Conservation (phyloP, 1,140 invertebrate species). For the Rhagoletis zephyria region DNA sequence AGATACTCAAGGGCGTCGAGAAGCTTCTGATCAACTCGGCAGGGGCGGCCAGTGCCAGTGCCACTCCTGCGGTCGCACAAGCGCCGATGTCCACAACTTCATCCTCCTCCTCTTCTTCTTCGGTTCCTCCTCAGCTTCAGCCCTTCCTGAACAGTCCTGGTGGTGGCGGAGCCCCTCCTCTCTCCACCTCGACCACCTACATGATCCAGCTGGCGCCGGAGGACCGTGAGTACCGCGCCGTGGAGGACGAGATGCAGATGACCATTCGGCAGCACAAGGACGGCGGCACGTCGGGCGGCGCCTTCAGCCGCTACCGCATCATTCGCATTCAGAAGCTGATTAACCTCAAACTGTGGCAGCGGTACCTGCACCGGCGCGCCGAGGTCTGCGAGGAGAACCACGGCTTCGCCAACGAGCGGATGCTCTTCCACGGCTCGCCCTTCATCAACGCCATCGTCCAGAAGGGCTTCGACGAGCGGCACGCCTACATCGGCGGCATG, state of each 20-base stretch:
- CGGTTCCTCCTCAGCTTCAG: too few species aligned
- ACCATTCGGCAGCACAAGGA: slow-evolving; percentile 94
- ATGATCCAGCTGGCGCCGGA: slow-evolving; percentile 83
- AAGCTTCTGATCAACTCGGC: too few species aligned
- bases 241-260: slow-evolving; percentile 96
- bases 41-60: too few species aligned
- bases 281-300: slow-evolving; percentile 92
- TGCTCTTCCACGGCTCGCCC: slow-evolving; percentile 97
- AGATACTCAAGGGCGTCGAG: slow-evolving; percentile 92
- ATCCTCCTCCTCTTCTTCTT: too few species aligned
- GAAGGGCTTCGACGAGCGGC: slow-evolving; percentile 97
- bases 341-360: slow-evolving; percentile 94
- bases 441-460: slow-evolving; percentile 98
- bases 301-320: slow-evolving; percentile 91
- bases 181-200: too few species aligned
- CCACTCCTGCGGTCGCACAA: too few species aligned
- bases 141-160: too few species aligned
- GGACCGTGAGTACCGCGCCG: slow-evolving; percentile 90
- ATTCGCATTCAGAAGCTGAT: slow-evolving; percentile 96
- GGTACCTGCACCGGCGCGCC: slow-evolving; percentile 89
- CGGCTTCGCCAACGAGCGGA: slow-evolving; percentile 87
- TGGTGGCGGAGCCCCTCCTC: too few species aligned
- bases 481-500: slow-evolving; percentile 98
- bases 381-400: slow-evolving; percentile 93
- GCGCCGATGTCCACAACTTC: slow-evolving; percentile 75